Conservation (phyloP, 2,113 vertebrate species). For the Proterorhinus semilunaris region DNA sequence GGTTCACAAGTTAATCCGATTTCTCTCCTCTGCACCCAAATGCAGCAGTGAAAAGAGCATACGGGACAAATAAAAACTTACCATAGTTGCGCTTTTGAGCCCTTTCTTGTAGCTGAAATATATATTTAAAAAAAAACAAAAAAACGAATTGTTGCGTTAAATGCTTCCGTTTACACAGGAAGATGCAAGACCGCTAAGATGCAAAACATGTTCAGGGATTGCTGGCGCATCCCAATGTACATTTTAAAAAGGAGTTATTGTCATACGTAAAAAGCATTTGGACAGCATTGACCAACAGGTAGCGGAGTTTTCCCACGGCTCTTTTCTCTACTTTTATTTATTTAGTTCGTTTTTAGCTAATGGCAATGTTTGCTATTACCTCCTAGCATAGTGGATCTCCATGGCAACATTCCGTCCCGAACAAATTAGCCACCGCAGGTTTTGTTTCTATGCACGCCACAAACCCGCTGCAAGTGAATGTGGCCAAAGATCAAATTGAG, state of each 20-base stretch:
- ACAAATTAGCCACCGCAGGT: background rate
- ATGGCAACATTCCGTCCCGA: no score
- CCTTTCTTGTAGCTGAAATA: background rate
- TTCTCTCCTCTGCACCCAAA: slow-evolving; percentile 70
- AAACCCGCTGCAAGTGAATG: slow-evolving; percentile 34
- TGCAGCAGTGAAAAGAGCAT: slow-evolving; percentile 40
- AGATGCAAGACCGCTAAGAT: background rate
- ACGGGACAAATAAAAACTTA: slow-evolving; percentile 20
- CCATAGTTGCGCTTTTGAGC: background rate
- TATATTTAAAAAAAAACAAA: background rate
- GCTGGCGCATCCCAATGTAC: no score
- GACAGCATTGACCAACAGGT: no score
- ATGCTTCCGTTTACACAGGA: background rate
- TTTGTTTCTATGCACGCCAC: slow-evolving; percentile 18
- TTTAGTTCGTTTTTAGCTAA: no score
- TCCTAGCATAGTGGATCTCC: no score
- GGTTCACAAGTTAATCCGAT: slow-evolving; percentile 94
- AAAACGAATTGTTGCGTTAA: background rate
- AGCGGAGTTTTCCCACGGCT: no score
- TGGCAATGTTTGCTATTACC: no score
- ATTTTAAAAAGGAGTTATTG: no score
- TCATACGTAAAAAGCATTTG: no score
- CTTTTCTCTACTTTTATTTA: no score
- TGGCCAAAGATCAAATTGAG: slow-evolving; percentile 69
- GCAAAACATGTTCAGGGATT: background rate